Conservation (phyloP, 53 echinoderm and acorn worm genomes). For the Holothuria scabra region DNA sequence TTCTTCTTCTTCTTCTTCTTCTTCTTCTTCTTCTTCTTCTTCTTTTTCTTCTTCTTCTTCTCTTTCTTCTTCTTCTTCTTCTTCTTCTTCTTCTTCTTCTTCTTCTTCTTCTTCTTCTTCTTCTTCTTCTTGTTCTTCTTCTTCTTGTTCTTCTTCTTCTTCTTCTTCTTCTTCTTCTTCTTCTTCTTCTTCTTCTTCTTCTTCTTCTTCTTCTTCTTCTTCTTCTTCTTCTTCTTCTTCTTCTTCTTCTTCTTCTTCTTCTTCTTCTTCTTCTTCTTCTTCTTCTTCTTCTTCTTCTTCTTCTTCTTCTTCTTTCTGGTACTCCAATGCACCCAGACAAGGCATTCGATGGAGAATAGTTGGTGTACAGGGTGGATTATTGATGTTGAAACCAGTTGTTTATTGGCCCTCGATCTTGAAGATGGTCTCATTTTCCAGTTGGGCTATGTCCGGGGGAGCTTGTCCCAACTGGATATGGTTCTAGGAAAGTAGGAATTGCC, state of each 20-base stretch:
- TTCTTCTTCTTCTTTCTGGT: too few species aligned
- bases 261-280: not conserved
- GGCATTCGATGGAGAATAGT: too few species aligned
- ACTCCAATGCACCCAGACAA: too few species aligned
- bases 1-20: conserved; percentile 18
- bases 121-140: conserved; percentile 36
- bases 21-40: not conserved
- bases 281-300: conserved; percentile 26
- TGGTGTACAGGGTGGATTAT: too few species aligned
- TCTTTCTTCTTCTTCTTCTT: conserved; percentile 1
- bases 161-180: not conserved
- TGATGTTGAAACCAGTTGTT: too few species aligned
- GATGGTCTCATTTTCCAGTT: too few species aligned
- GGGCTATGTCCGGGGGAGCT: too few species aligned
- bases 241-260: not conserved
- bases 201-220: not conserved
- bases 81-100: not conserved
- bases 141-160: not conserved
- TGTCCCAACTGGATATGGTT: too few species aligned
- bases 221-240: not conserved
- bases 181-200: not conserved
- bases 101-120: conserved; percentile 32
- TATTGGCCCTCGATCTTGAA: not conserved
- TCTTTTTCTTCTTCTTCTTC: not conserved
- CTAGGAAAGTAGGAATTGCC: too few species aligned